Conservation (phyloP, 2,797 vertebrate species). For the Adelosebastes latens region DNA sequence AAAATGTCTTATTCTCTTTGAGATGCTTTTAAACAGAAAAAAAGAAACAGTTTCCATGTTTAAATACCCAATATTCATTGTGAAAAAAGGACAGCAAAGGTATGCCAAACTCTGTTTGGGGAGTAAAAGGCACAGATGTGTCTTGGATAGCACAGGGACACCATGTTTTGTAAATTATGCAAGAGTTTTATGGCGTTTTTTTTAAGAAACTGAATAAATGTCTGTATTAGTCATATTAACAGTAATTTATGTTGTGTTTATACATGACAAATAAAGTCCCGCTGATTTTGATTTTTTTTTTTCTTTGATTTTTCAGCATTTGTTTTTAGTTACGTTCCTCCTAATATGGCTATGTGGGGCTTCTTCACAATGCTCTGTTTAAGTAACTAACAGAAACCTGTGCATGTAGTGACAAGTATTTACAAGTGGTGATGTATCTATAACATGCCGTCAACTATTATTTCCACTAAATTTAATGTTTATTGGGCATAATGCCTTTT, state of each 20-base stretch:
- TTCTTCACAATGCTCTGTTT: conserved; percentile 63
- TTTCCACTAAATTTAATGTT: conserved; percentile 78
- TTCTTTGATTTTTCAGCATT: conserved; percentile 45
- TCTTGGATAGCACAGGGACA: conserved; percentile 91
- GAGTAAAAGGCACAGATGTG: conserved; percentile 80
- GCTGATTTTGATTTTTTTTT: conserved; percentile 65
- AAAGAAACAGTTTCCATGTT: conserved; percentile 60
- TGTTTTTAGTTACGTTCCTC: conserved; percentile 42
- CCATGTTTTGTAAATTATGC: conserved; percentile 99
- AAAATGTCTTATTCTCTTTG: conserved; percentile 84
- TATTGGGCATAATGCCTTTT: conserved; percentile 73
- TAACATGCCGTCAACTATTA: conserved; percentile 72
- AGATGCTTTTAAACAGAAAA: conserved; percentile 72
- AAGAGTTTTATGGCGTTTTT: conserved; percentile 92
- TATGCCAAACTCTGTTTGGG: conserved; percentile 58
- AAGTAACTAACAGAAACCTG: conserved; percentile 66
- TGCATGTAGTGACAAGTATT: conserved; percentile 74
- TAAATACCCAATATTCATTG: conserved; percentile 70
- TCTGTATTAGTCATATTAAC: conserved; percentile 98
- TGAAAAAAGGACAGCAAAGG: conserved; percentile 50
- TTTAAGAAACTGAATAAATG: conserved; percentile 94
- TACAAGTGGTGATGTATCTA: conserved; percentile 75
- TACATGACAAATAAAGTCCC: conserved; percentile 97
- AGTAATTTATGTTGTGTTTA: conserved; percentile 99
- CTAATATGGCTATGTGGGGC: conserved; percentile 44